Conservation (phyloP, 2,888 invertebrate genomes). For the Choristoneura rosaceana region DNA sequence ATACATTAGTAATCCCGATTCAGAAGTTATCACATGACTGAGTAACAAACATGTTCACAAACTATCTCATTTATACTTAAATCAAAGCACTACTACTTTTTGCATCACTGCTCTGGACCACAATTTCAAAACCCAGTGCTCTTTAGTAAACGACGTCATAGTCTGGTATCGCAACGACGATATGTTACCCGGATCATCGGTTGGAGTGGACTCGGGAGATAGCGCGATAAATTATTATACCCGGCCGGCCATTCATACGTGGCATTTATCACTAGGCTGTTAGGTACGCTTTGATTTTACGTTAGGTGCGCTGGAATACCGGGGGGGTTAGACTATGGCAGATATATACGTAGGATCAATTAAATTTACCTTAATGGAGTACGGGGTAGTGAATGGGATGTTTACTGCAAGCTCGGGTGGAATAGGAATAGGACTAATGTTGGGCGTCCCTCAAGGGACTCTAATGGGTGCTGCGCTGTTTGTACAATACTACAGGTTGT, state of each 20-base stretch:
- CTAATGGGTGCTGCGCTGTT: not conserved
- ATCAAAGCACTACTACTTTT: not conserved
- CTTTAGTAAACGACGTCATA: conserved; percentile 38
- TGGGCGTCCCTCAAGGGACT: not conserved
- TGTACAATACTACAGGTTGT: not conserved
- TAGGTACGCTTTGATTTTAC: conserved; percentile 39
- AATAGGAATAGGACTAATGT: not conserved
- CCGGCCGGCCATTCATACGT: conserved; percentile 38
- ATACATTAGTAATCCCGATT: too few species aligned
- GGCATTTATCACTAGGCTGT: conserved; percentile 40
- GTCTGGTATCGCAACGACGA: conserved; percentile 36
- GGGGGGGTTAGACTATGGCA: not conserved
- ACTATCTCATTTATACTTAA: too few species aligned
- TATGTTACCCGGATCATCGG: conserved; percentile 42
- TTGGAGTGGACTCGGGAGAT: conserved; percentile 42
- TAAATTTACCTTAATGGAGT: not conserved
- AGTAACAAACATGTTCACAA: too few species aligned
- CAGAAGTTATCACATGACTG: too few species aligned
- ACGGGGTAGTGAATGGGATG: not conserved
- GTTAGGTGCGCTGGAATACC: conserved; percentile 24
- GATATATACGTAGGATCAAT: not conserved
- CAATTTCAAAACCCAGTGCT: conserved; percentile 26
- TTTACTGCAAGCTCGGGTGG: not conserved
- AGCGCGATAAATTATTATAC: conserved; percentile 41
- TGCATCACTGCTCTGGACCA: not conserved